A percentile compares a stretch with the other conserved stretches of the same genome.
Conservation (phyloP, 2,797 vertebrate genomes). For the Macroramphosus scolopax region DNA sequence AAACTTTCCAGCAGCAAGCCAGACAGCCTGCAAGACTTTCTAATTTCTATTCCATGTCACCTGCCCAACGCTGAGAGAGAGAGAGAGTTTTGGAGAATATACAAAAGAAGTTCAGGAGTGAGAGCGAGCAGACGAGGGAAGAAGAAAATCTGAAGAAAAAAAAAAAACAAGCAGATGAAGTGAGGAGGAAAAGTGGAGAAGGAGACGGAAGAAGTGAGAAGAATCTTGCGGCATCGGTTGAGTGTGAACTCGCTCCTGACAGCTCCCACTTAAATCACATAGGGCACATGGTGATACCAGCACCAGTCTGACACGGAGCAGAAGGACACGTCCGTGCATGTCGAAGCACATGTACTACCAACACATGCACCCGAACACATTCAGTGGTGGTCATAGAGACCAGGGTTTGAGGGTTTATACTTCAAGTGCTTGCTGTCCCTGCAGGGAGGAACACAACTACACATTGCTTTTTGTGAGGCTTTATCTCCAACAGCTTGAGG, state of each 20-base stretch:
- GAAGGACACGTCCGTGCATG: constrained; percentile 15
- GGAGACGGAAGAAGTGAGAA: constrained; percentile 2
- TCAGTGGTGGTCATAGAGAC: constrained; percentile 17
- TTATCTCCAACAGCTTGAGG: constrained; percentile 25
- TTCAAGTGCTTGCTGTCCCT: constrained; percentile 25
- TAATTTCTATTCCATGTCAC: background rate
- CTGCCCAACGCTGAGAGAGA: background rate
- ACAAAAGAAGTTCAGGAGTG: no score
- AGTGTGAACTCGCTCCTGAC: constrained; percentile 11
- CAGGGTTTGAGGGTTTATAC: background rate
- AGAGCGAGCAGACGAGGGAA: background rate
- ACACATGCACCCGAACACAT: constrained; percentile 5
- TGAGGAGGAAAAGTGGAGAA: constrained; percentile 1
- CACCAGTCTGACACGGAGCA: constrained; percentile 14
- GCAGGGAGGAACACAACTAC: constrained; percentile 18
- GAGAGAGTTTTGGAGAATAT: background rate
- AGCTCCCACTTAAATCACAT: constrained; percentile 18
- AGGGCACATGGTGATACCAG: constrained; percentile 19
- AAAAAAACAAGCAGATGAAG: background rate
- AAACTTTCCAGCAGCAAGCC: no score
- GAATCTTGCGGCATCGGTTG: background rate
- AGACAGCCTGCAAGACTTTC: background rate
- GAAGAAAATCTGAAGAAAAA: constrained; percentile 1
- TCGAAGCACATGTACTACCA: constrained; percentile 15
- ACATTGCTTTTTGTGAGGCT: no score